phyloP scores from a whole-genome alignment of 1,140 invertebrate genomes.

The Delia radicum region DNA sequence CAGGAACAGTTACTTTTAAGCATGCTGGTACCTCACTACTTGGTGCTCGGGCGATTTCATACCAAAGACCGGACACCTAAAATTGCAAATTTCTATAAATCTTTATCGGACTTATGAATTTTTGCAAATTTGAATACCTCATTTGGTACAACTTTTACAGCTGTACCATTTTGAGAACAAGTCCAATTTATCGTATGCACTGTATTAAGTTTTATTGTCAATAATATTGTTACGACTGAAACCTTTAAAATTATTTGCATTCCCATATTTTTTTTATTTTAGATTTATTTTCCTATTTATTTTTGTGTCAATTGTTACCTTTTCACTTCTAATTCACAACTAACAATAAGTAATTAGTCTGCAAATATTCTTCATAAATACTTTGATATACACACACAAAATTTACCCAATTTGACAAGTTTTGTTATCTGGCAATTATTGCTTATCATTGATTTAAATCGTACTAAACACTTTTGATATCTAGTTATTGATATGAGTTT shows the following conservation, averaged over 20 bases:
- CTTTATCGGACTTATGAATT: not conserved
- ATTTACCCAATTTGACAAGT: no score
- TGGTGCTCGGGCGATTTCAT: not conserved
- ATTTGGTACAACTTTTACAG: not conserved
- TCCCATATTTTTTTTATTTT: not conserved
- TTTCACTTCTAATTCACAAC: no score
- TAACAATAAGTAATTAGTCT: no score
- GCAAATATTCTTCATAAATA: no score
- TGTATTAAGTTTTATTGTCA: not conserved
- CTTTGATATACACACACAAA: no score
- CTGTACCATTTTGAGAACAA: not conserved
- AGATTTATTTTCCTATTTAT: no score
- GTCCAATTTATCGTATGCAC: not conserved
- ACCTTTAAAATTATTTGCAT: not conserved
- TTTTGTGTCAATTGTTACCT: no score
- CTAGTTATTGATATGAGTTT: no score
- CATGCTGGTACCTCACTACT: not conserved
- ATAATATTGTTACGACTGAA: not conserved
- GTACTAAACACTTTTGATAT: no score
- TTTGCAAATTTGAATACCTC: not conserved
- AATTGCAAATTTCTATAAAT: not conserved
- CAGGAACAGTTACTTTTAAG: not conserved
- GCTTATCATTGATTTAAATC: no score
- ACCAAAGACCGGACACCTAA: conserved; percentile 7
- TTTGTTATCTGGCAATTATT: no score